Conservation (phyloP, 2,113 vertebrate species). For the Motacilla alba region DNA sequence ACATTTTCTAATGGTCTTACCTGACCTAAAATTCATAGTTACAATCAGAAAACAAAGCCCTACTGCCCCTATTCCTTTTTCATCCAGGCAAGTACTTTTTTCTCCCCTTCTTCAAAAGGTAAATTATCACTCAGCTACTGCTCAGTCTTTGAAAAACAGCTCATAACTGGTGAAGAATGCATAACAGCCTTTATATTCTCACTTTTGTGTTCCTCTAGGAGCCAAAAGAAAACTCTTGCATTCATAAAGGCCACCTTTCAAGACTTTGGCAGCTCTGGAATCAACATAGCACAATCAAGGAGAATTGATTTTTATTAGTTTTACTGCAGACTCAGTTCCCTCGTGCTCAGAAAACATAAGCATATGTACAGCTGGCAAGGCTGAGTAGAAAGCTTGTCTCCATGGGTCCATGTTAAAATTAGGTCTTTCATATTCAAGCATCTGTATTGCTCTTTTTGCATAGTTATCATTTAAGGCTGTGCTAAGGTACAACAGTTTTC, state of each 20-base stretch:
- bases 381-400: background rate
- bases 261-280: background rate
- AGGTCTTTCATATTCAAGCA: background rate
- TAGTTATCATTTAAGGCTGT: background rate
- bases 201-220: background rate
- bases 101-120: background rate
- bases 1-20: background rate
- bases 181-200: background rate
- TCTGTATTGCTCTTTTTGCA: background rate
- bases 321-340: background rate
- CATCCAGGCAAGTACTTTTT: background rate
- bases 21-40: background rate
- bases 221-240: background rate
- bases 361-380: background rate
- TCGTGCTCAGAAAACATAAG: background rate
- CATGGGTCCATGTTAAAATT: background rate
- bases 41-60: background rate
- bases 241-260: background rate
- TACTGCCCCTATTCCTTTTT: background rate
- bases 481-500: background rate
- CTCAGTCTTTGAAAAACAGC: background rate
- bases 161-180: background rate
- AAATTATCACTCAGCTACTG: background rate
- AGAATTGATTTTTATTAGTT: background rate
- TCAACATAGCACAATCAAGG: background rate